Conservation (phyloP, 1,140 invertebrate genomes). For the Solenopsis invicta region DNA sequence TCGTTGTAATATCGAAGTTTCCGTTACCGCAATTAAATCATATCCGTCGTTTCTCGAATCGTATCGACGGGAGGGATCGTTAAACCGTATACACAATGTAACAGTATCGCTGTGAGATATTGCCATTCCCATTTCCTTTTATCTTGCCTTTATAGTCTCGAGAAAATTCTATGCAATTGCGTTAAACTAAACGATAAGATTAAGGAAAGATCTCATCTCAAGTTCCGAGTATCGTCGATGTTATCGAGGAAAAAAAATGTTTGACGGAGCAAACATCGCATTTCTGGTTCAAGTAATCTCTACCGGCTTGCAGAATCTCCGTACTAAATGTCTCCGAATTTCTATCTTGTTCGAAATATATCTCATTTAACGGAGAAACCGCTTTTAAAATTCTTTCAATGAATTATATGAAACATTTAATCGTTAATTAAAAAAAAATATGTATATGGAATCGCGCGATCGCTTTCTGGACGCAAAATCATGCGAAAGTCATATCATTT, state of each 20-base stretch:
- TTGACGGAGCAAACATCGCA: neutral
- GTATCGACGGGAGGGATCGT: slow-evolving; percentile 13
- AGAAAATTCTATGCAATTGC: slow-evolving; percentile 21
- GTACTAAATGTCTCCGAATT: neutral
- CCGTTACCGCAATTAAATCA: slow-evolving; percentile 27
- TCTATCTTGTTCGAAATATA: neutral
- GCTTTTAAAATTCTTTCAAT: neutral
- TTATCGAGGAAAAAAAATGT: slow-evolving; percentile 2
- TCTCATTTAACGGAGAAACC: neutral
- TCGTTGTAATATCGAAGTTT: slow-evolving; percentile 18
- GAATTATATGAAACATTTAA: neutral
- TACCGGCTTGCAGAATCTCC: neutral
- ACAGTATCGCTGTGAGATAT: slow-evolving; percentile 29
- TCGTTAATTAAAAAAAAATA: neutral
- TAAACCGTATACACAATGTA: slow-evolving; percentile 9
- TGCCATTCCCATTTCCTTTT: slow-evolving; percentile 1
- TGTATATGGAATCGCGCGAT: too few species aligned
- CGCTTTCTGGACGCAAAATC: neutral
- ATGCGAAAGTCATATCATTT: neutral
- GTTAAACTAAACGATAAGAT: neutral
- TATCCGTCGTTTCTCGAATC: slow-evolving; percentile 32
- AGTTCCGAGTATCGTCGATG: slow-evolving; percentile 8
- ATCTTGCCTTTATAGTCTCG: neutral
- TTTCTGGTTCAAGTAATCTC: neutral
- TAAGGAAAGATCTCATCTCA: slow-evolving; percentile 21